Percentiles rank a stretch among this genome's conserved stretches.
These are phyloP conservation scores for Nibea albiflora DNA, from an alignment of 2,113 vertebrate species.

Conservation along the genomic window DNA sequence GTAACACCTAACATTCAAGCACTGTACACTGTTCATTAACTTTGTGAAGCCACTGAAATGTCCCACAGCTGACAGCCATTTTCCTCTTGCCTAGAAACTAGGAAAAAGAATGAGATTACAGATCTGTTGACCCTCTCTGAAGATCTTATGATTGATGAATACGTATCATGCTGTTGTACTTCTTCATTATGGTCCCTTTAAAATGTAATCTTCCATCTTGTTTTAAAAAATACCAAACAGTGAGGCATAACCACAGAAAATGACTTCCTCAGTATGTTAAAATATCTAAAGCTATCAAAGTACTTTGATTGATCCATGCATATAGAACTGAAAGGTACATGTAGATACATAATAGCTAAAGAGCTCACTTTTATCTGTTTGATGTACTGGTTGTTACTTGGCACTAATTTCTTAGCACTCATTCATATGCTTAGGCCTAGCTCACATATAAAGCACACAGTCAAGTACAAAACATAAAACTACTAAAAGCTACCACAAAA, in stretches of 20 bases:
- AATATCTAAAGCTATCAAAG: conserved; percentile 45
- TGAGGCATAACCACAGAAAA: conserved; percentile 30
- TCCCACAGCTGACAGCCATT: neutral
- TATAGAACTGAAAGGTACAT: conserved; percentile 56
- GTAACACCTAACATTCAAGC: conserved; percentile 25
- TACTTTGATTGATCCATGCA: conserved; percentile 63
- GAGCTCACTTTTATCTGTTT: conserved; percentile 29
- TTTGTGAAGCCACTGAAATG: neutral
- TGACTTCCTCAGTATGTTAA: conserved; percentile 15
- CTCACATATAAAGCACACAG: conserved; percentile 58
- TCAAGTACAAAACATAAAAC: conserved; percentile 58
- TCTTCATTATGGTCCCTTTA: conserved; percentile 4
- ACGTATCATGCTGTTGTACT: neutral
- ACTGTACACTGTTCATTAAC: neutral
- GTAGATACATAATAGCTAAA: conserved; percentile 47
- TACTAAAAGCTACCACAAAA: conserved; percentile 63
- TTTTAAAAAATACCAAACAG: conserved; percentile 1
- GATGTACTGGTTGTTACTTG: conserved; percentile 16
- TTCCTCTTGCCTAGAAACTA: neutral
- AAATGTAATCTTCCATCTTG: neutral
- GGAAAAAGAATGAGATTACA: neutral
- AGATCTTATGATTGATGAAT: neutral
- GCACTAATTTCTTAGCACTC: conserved; percentile 32
- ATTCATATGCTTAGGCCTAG: conserved; percentile 24
- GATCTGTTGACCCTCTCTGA: conserved; percentile 5